These are phyloP conservation scores for Carcinoscorpius rotundicauda DNA, from an alignment of 1,140 invertebrate species.

Conservation along the genomic window DNA sequence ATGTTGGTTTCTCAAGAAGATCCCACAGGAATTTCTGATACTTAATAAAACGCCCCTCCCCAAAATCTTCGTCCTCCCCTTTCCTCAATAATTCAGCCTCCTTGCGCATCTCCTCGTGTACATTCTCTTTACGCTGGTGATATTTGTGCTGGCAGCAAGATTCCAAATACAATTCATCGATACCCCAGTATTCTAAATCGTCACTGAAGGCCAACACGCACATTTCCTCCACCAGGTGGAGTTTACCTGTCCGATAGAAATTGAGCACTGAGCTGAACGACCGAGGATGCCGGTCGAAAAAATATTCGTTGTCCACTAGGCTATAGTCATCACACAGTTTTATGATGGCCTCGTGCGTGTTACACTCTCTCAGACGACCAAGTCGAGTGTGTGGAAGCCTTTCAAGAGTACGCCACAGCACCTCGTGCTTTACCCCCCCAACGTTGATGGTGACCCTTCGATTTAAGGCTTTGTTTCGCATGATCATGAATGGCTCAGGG, in stretches of 20 bases:
- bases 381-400: conserved; percentile 87
- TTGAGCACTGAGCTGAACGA: conserved; percentile 96
- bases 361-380: conserved; percentile 79
- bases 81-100: conserved; percentile 89
- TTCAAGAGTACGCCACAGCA: conserved; percentile 85
- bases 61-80: conserved; percentile 91
- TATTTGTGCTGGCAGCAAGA: conserved; percentile 98
- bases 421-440: conserved; percentile 87
- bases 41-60: conserved; percentile 79
- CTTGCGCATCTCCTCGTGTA: conserved; percentile 97
- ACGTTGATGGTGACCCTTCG: conserved; percentile 89
- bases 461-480: conserved; percentile 78
- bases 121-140: conserved; percentile 94
- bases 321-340: conserved; percentile 90
- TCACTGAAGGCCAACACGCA: conserved; percentile 96
- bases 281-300: conserved; percentile 95
- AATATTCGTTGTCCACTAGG: conserved; percentile 93
- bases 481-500: conserved; percentile 89
- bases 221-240: conserved; percentile 97
- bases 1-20: conserved; percentile 91
- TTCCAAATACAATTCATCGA: conserved; percentile 93
- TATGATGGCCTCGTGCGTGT: conserved; percentile 88
- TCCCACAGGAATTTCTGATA: conserved; percentile 98
- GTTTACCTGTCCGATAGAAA: conserved; percentile 93
- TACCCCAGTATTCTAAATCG: conserved; percentile 96